These are phyloP conservation scores for Echeneis naucrates DNA, from an alignment of 2,797 vertebrate genomes.

Conservation along the genomic window DNA sequence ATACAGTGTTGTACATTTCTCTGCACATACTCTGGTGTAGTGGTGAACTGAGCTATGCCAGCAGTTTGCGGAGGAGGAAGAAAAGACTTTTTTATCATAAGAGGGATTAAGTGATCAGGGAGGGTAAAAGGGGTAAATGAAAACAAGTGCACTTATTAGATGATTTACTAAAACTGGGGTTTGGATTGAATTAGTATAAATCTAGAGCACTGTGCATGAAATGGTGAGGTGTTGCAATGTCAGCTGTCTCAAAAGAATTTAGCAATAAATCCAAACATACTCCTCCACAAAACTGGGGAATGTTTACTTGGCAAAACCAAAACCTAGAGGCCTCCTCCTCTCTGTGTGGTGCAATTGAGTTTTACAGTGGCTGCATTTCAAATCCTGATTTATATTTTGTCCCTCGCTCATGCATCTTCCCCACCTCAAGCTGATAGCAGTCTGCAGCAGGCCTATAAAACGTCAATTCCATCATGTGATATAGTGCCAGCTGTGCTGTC, in stretches of 20 bases:
- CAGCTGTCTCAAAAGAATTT: conserved; percentile 11
- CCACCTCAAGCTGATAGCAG: conserved; percentile 48
- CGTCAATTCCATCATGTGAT: conserved; percentile 57
- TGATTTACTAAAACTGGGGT: conserved; percentile 29
- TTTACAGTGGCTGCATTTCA: conserved; percentile 64
- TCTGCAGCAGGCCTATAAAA: conserved; percentile 65
- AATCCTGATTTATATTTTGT: conserved; percentile 56
- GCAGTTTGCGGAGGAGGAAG: conserved; percentile 31
- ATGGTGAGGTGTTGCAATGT: background rate
- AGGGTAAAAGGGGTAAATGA: conserved; percentile 28
- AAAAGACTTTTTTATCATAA: conserved; percentile 39
- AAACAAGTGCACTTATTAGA: conserved; percentile 35
- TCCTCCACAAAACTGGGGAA: conserved; percentile 23
- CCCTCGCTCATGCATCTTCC: conserved; percentile 36
- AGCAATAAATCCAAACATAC: conserved; percentile 5
- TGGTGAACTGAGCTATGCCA: background rate
- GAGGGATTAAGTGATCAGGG: conserved; percentile 59
- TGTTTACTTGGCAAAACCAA: conserved; percentile 39
- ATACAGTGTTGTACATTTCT: background rate
- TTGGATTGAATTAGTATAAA: conserved; percentile 34
- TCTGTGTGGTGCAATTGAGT: conserved; percentile 20
- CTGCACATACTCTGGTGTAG: background rate
- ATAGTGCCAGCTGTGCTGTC: conserved; percentile 69
- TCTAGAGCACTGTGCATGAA: background rate
- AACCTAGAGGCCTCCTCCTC: conserved; percentile 34